Conservation (phyloP, 2,113 vertebrate species). For the Otus sunia region DNA sequence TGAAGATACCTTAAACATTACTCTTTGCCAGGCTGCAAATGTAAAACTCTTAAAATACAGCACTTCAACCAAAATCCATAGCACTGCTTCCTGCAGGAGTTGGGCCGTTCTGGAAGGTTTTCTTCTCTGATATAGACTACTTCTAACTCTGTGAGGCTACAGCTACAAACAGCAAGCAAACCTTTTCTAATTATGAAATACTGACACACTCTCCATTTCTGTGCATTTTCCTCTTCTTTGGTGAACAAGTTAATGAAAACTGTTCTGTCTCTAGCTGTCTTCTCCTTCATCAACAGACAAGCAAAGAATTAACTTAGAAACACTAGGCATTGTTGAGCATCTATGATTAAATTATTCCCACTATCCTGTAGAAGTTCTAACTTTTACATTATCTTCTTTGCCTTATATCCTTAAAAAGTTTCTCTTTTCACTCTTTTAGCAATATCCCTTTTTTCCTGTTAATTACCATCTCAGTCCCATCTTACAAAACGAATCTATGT, state of each 20-base stretch:
- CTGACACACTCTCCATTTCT: background rate
- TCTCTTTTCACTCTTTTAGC: background rate
- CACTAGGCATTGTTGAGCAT: background rate
- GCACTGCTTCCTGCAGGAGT: background rate
- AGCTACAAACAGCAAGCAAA: background rate
- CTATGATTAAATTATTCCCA: background rate
- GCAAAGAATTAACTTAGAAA: constrained; percentile 36
- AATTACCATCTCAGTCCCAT: background rate
- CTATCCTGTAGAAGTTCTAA: background rate
- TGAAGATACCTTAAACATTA: background rate
- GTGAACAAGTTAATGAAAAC: background rate
- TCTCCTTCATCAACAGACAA: background rate
- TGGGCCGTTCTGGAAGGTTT: background rate
- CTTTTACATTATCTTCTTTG: background rate
- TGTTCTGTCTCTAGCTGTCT: background rate
- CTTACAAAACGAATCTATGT: background rate
- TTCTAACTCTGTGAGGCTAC: background rate
- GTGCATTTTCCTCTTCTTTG: background rate
- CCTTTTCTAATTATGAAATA: background rate
- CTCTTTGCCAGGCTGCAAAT: background rate
- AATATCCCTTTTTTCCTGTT: background rate
- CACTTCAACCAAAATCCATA: background rate
- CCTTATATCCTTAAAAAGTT: background rate
- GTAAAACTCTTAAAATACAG: background rate
- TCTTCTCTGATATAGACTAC: background rate